Conservation (phyloP, 2,888 invertebrate species). For the Drosophila quinaria region DNA sequence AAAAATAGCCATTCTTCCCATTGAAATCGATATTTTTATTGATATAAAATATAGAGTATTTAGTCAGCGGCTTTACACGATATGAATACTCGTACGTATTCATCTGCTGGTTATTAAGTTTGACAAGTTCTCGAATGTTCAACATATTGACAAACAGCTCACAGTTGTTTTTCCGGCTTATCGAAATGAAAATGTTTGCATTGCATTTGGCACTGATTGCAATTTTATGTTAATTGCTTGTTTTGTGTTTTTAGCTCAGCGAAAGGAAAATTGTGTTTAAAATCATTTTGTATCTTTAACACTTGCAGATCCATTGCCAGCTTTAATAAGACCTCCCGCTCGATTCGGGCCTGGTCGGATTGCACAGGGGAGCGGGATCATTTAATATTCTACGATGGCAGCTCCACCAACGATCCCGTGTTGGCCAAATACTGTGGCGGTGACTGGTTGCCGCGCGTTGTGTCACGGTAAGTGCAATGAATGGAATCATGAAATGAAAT, state of each 20-base stretch:
- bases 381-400: slow-evolving; percentile 94
- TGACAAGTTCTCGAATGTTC: slow-evolving; percentile 31
- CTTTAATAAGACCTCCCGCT: slow-evolving; percentile 90
- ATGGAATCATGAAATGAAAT: slow-evolving; percentile 1
- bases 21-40: background rate
- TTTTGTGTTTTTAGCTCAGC: background rate
- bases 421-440: slow-evolving; percentile 95
- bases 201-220: slow-evolving; percentile 55
- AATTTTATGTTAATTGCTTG: slow-evolving; percentile 12
- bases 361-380: slow-evolving; percentile 94
- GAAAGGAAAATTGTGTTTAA: slow-evolving; percentile 12
- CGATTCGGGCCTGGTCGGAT: slow-evolving; percentile 92
- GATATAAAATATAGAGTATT: slow-evolving; percentile 1
- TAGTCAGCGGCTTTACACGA: background rate
- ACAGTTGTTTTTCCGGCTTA: slow-evolving; percentile 35
- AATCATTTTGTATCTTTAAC: slow-evolving; percentile 2
- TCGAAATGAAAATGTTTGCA: slow-evolving; percentile 55
- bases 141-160: slow-evolving; percentile 25
- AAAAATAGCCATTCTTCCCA: too few species aligned
- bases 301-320: slow-evolving; percentile 86
- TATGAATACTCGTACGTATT: background rate
- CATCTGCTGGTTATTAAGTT: slow-evolving; percentile 37
- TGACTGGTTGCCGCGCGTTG: slow-evolving; percentile 93
- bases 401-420: slow-evolving; percentile 92
- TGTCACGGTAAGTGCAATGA: slow-evolving; percentile 87